Evolutionary conservation across 1,140 invertebrate species (phyloP), one percentile per base, ranked within the genome.

Genomic region (Drosophila mayri): DNA sequence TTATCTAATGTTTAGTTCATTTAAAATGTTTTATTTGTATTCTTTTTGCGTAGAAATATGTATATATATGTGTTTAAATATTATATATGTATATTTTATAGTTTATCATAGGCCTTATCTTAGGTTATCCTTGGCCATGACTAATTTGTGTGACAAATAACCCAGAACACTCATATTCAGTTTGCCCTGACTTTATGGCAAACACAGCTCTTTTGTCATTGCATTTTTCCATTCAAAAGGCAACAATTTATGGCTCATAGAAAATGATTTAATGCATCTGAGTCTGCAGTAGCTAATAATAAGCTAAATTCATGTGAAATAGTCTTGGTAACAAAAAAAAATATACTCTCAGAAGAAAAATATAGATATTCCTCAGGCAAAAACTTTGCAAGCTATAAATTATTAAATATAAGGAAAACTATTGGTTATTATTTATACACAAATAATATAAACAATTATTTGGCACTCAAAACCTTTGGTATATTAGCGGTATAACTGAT

Each of bases 221-320:
- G 32, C 32, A 60, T 22, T 32, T 30, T 60, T 60, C 37, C 7
- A 20, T 22, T 40, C 5, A 14, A 14, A 6, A 25, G 4, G 8
- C 32, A 35, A 20, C 0, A 18, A 57, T 57, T 55, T 63, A 63
- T 63, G 60, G 35, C 30, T n/a, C 60, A 55, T 62, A 6, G 49
- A 57, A 40, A 14, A 57, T 57, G 60, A 63, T 63, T 63, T 63
- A 63, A 55, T 32, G 22, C 49, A 20, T 18, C 12, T 28, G 12
- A 25, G 60, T 38, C 60, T 30, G 18, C 32, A 16, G 32, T 16
- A 20, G 60, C 49, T 22, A 57, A 28, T 37, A 57, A 58, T 57
- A 62, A 55, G 37, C 20, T 10, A 54, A 54, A 37, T 54, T 12
- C 50, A 54, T 37, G 9, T 2, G 14, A 61, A 61, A 61, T 25